Evolutionary conservation across 2,797 vertebrate species (phyloP), one percentile per base, ranked within the genome.

Genomic region (Chelidonichthys spinosus): DNA sequence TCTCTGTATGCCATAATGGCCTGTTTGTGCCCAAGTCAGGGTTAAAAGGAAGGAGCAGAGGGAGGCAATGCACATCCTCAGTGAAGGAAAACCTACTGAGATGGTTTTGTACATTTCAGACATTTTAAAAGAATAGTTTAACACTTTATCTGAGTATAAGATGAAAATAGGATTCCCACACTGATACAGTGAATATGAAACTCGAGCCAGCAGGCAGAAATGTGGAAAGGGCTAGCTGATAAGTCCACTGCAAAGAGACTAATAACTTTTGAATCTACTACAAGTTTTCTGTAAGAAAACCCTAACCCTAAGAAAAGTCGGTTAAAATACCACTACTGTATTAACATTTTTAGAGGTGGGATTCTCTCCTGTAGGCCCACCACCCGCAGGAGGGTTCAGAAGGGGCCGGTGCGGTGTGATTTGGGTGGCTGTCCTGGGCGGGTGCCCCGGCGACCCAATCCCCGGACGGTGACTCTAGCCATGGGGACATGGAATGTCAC

Each of bases 1-100:
- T 85, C 79, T 60, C 86, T 79, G 68, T 84, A 74, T 73, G 64
- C 64, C 33, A 92, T 84, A 92, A 89, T 81, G 89, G 85, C 67
- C 83, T 74, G 82, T 77, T 90, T 92, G 89, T 92, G 85, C 72
- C 65, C 58, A 63, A 53, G 69, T 68, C 66, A 78, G 64, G 69
- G 74, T 83, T 74, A 83, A 68, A 72, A 69, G 65, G 72, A 65
- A 70, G 52, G 40, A 54, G 69, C 40, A 42, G 25, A 58, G 50
- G 39, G 69, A 74, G 56, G 72, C 25, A 25, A 25, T 25, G 25
- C 25, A 25, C 25, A 25, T 55, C 56, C 53, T 35, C 37, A 47
- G 42, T 66, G 55, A 76, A 66, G 55, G 53, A 58, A 64, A 72
- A 71, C n/a, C 49, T 3, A 6, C 25, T 37, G 33, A 3, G 37